Evolutionary conservation across 2,113 vertebrate genomes (phyloP), one percentile per base, ranked within the genome.

Genomic region (Dermatemys mawii): DNA sequence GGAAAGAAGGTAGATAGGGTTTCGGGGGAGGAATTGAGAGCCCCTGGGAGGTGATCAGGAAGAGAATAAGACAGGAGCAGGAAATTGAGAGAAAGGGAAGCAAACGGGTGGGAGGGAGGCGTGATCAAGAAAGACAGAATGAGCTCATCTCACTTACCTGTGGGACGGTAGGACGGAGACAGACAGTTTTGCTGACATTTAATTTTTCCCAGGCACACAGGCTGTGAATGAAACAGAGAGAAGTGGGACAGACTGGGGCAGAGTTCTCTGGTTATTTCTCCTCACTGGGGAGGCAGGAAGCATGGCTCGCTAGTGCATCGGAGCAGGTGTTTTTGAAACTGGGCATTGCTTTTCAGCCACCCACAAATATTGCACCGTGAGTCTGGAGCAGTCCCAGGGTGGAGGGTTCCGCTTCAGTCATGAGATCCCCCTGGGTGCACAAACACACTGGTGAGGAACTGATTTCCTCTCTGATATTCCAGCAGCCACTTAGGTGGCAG

Each of bases 401-500:
- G 46, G 46, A 11, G 96, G 94, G 90, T 96, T 95, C 92, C 96
- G 96, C 93, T 97, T 94, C 93, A 90, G 94, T 94, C 89, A 87
- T 54, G 22, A 96, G 92, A 95, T 96, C 81, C 87, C 88, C 87
- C 90, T 97, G 92, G 92, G 93, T 93, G 88, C 88, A 89, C 91
- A 97, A 87, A 91, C 94, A 93, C 93, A 91, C 94, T 83, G 83
- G 94, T 93, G 90, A 93, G 92, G 95, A 97, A 55, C 92, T 87
- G 95, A 92, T 96, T 97, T 97, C 92, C 92, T 63, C 92, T 94
- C 91, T 86, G 90, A 93, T 93, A 93, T 90, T 96, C 92, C 94
- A 3, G 83, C 83, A 79, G 92, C 46, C 19, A 8, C 89, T 73
- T 92, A 83, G 94, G 92, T 93, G 92, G 87, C 96, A 95, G 90